A percentile compares a stretch with the other conserved stretches of the same genome.
Evolutionary conservation across 2,888 invertebrate genomes (phyloP).

Genomic region (Cinara cedri): DNA sequence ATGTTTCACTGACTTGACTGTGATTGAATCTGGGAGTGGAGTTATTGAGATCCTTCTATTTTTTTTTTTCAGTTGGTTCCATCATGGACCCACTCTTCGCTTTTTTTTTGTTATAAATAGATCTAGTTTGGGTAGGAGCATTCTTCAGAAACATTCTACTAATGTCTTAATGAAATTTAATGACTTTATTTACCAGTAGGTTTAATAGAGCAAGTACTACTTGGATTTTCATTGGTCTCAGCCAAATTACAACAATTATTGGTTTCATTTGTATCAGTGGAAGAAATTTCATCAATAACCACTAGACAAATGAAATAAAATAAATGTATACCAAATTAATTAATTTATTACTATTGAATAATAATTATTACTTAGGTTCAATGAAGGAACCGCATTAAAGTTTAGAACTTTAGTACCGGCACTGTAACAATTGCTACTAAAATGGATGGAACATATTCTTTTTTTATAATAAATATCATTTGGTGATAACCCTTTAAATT

Average conservation of each 20-base stretch:
- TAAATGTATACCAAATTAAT: not conserved
- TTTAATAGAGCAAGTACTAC: not conserved
- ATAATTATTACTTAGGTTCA: slow-evolving; percentile 17
- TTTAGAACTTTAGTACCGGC: slow-evolving; percentile 1
- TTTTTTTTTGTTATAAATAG: no score
- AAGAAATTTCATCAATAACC: not conserved
- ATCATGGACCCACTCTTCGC: no score
- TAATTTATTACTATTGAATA: not conserved
- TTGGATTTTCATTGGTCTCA: not conserved
- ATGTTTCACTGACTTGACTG: no score
- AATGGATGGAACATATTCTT: not conserved
- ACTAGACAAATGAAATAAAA: not conserved
- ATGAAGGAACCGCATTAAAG: not conserved
- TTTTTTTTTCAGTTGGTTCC: no score
- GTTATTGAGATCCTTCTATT: no score
- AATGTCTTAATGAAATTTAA: not conserved
- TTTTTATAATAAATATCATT: not conserved
- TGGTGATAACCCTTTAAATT: not conserved
- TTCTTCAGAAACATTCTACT: no score
- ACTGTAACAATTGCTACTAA: not conserved
- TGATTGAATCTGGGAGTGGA: no score
- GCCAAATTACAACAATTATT: no score
- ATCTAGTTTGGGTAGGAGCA: no score
- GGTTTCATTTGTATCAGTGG: no score
- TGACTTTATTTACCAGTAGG: not conserved